Base-by-base conservation (phyloP, 1,140 invertebrate species). In the Acromyrmex charruanus region DNA sequence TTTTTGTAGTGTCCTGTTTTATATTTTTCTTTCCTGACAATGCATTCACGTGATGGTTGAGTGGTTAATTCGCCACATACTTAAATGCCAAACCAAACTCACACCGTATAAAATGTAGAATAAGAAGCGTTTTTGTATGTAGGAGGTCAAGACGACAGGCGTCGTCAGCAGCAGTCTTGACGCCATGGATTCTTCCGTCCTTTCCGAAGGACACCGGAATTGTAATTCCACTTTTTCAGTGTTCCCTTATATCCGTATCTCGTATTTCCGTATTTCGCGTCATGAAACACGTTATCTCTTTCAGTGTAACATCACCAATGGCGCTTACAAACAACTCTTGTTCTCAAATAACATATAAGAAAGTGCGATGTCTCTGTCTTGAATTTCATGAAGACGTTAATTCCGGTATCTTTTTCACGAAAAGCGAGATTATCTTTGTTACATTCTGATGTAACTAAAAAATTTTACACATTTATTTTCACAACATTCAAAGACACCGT, bases 141-240 rank as follows among this genome's bases (percentile, higher is more conserved):
- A 35, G 68, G 39, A 74, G 66, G 66, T 82, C 39, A 72, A 72
- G 39, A 65, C 59, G 75, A 44, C 63, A 39, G 44, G 18, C 49
- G 18, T 71, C 51, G 65, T 31, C 66, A 66, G 31, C 63, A 68
- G 31, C 51, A 71, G 21, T 58, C 66, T 35, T 63, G 51, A 59
- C 79, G 16, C 35, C 35, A 31, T 53, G 68, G 21, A 81, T 72
- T n/a, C 21, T 72, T 72, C 10, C 35, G 39, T 66, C 10, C 65
- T 68, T 68, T 68, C 5, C 77, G 79, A 82, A 82, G 79, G 66
- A 59, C 53, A 68, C 31, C 68, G 53, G 39, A 59, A 82, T 72
- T 82, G 21, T 59, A 82, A 82, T 74, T 72, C 18, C 7, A 69
- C 68, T 82, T 82, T 82, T 82, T 82, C 25, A 18, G 21, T 55